Evolutionary conservation across 1,140 invertebrate genomes (phyloP).

Genomic region (Galleria mellonella): DNA sequence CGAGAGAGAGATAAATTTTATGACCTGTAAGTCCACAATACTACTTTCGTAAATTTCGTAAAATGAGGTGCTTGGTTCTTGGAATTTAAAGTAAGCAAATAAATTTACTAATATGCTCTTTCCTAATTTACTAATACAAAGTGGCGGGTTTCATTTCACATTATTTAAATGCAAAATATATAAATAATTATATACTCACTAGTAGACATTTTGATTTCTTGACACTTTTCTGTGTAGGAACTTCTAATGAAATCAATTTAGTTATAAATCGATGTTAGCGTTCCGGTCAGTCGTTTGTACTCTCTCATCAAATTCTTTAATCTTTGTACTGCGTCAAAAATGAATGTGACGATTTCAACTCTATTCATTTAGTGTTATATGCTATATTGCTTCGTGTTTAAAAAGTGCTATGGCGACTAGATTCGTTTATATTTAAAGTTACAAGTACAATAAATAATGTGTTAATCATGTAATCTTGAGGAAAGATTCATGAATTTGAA

Average conservation of each 20-base stretch:
- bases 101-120: too few relatives aligned
- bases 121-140: too few relatives aligned
- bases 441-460: slow-evolving; percentile 56
- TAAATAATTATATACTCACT: slow-evolving; percentile 40
- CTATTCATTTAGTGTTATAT: slow-evolving; percentile 31
- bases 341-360: slow-evolving; percentile 21
- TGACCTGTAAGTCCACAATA: too few relatives aligned
- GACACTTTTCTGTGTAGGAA: slow-evolving; percentile 29
- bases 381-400: slow-evolving; percentile 59
- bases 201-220: slow-evolving; percentile 62
- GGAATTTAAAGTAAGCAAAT: too few relatives aligned
- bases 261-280: slow-evolving; percentile 57
- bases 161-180: not conserved
- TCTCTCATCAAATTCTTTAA: slow-evolving; percentile 34
- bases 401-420: slow-evolving; percentile 66
- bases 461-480: slow-evolving; percentile 59
- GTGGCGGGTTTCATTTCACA: too few relatives aligned
- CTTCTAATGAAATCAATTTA: slow-evolving; percentile 62
- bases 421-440: slow-evolving; percentile 60
- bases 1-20: too few relatives aligned
- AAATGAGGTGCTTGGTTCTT: too few relatives aligned
- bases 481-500: slow-evolving; percentile 56
- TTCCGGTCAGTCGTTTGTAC: slow-evolving; percentile 48
- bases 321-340: slow-evolving; percentile 48
- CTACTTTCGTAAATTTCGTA: too few relatives aligned